Percentiles rank a stretch among this genome's conserved stretches.
Evolutionary conservation across 2,113 vertebrate species (phyloP).

Genomic region (Ellobius talpinus): DNA sequence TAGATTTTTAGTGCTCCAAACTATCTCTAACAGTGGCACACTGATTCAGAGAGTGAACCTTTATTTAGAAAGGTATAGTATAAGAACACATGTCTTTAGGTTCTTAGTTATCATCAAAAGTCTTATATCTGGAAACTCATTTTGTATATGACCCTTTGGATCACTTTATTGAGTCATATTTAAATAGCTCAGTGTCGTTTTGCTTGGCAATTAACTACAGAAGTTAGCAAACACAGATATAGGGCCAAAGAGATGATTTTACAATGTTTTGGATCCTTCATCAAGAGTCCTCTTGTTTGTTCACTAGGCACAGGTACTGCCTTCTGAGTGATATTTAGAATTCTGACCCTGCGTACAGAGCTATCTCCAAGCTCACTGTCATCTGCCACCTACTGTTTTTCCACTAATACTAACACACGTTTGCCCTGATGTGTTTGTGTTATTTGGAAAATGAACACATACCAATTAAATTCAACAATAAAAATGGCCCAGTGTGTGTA

Average conservation of each 20-base stretch:
- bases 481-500: constrained; percentile 81
- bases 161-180: background rate
- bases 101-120: background rate
- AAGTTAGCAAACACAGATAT: background rate
- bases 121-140: background rate
- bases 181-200: background rate
- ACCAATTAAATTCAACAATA: constrained; percentile 81
- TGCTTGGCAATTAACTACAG: background rate
- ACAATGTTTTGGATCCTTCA: background rate
- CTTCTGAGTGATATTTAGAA: background rate
- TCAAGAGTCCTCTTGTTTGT: background rate
- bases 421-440: constrained; percentile 76
- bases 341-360: background rate
- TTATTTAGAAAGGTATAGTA: background rate
- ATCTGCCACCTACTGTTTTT: constrained; percentile 75
- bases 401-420: constrained; percentile 71
- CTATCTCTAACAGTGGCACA: background rate
- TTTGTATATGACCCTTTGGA: background rate
- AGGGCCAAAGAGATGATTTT: background rate
- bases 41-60: background rate
- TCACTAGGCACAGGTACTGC: background rate
- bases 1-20: background rate
- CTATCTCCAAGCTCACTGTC: background rate
- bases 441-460: constrained; percentile 80
- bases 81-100: background rate